These are phyloP conservation scores for Drosophila funebris DNA, from an alignment of 1,140 invertebrate genomes.

Conservation along the genomic window DNA sequence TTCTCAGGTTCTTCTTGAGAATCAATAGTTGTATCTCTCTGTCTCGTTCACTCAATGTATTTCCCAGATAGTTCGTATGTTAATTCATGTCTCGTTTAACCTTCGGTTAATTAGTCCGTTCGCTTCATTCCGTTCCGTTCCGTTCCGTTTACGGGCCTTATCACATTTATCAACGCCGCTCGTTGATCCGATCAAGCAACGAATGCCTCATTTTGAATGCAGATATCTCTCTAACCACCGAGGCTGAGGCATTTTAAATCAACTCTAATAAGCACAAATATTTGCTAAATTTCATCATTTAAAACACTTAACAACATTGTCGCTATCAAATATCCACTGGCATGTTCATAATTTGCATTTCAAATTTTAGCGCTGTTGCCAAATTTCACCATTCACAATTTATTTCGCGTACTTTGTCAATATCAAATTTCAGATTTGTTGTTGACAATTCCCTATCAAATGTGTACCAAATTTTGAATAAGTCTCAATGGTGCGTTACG, in stretches of 20 bases:
- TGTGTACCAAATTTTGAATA: not conserved
- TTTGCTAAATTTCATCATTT: slow-evolving; percentile 25
- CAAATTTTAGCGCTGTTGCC: not conserved
- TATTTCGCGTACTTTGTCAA: not conserved
- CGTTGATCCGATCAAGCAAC: not conserved
- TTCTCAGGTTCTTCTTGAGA: not conserved
- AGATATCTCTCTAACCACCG: not conserved
- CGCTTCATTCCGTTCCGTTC: slow-evolving; percentile 53
- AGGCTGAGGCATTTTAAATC: slow-evolving; percentile 22
- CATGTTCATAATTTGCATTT: slow-evolving; percentile 5
- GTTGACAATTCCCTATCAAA: not conserved
- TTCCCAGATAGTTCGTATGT: slow-evolving; percentile 43
- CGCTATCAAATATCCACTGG: slow-evolving; percentile 1
- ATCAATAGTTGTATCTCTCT: not conserved
- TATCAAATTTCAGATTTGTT: not conserved
- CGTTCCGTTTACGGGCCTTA: slow-evolving; percentile 56
- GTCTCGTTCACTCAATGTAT: slow-evolving; percentile 4
- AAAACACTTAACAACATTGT: slow-evolving; percentile 15
- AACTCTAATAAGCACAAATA: slow-evolving; percentile 17
- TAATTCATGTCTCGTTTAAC: slow-evolving; percentile 62
- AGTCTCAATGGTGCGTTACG: not conserved
- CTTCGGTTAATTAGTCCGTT: slow-evolving; percentile 76
- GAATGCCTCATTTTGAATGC: slow-evolving; percentile 32
- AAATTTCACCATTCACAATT: not conserved
- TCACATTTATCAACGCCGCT: slow-evolving; percentile 67